Percentiles rank a stretch among this genome's conserved stretches.
Conservation (phyloP, 2,113 vertebrate species). For the Ramphastos sulfuratus region DNA sequence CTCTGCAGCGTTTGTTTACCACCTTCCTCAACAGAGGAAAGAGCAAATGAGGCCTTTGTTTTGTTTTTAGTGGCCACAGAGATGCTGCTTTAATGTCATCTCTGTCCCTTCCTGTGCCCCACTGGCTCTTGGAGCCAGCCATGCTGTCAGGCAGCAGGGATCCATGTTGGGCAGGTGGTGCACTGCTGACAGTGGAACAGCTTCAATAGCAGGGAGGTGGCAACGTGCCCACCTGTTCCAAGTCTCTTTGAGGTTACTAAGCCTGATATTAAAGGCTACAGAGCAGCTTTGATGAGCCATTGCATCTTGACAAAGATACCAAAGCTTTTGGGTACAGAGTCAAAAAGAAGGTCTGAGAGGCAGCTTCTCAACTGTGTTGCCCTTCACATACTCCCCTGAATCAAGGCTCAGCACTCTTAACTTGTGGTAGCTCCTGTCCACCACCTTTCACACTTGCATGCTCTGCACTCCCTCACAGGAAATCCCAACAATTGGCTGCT, state of each 20-base stretch:
- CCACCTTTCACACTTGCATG: not conserved
- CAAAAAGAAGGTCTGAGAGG: not conserved
- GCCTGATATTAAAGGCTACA: not conserved
- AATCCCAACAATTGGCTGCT: not conserved
- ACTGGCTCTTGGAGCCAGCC: not conserved
- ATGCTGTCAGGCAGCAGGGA: not conserved
- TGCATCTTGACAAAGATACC: not conserved
- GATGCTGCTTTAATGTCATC: constrained; percentile 11
- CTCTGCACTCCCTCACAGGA: not conserved
- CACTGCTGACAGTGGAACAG: not conserved
- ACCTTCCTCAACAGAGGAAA: not conserved
- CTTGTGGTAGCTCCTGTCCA: not conserved
- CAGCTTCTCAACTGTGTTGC: not conserved
- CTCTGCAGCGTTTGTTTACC: constrained; percentile 28
- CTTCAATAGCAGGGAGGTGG: not conserved
- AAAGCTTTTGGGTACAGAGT: not conserved
- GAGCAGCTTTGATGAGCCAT: not conserved
- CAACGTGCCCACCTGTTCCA: not conserved
- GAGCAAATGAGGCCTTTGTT: not conserved
- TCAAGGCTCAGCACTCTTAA: not conserved
- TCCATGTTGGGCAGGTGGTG: constrained; percentile 8
- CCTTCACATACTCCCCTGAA: not conserved
- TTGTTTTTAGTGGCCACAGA: not conserved
- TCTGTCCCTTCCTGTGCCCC: not conserved
- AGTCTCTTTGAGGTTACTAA: not conserved